A percentile compares a stretch with the other conserved stretches of the same genome.
These are phyloP conservation scores for Catharus minimus DNA, from an alignment of 2,113 vertebrate species.

Conservation along the genomic window DNA sequence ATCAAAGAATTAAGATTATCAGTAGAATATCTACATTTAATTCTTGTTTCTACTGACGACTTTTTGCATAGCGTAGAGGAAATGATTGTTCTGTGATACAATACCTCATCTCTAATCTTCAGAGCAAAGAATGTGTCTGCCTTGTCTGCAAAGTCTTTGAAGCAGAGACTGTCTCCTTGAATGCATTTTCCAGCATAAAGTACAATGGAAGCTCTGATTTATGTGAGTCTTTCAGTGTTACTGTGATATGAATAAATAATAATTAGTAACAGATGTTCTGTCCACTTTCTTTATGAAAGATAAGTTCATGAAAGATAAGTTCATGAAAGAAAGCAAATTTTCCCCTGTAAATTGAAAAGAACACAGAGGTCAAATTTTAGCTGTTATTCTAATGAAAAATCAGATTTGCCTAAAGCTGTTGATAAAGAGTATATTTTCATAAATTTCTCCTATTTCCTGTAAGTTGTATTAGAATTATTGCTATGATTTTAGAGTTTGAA, in stretches of 20 bases:
- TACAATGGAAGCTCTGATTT: constrained; percentile 37
- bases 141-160: constrained; percentile 36
- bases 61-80: background rate
- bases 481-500: constrained; percentile 25
- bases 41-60: constrained; percentile 6
- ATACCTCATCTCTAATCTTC: constrained; percentile 35
- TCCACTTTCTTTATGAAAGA: background rate
- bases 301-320: background rate
- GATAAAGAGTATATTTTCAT: background rate
- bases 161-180: constrained; percentile 1
- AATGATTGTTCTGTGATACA: constrained; percentile 42
- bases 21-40: constrained; percentile 16
- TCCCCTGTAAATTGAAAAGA: background rate
- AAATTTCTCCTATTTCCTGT: constrained; percentile 6
- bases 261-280: constrained; percentile 31
- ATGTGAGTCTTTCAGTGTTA: constrained; percentile 11
- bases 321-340: constrained; percentile 10
- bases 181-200: background rate
- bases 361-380: constrained; percentile 38
- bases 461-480: constrained; percentile 25
- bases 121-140: background rate
- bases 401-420: background rate
- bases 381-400: constrained; percentile 19
- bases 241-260: constrained; percentile 35
- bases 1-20: constrained; percentile 37